A percentile compares a stretch with the other conserved stretches of the same genome.
Evolutionary conservation across 2,797 vertebrate species (phyloP).

Genomic region (Clarias pachynema): DNA sequence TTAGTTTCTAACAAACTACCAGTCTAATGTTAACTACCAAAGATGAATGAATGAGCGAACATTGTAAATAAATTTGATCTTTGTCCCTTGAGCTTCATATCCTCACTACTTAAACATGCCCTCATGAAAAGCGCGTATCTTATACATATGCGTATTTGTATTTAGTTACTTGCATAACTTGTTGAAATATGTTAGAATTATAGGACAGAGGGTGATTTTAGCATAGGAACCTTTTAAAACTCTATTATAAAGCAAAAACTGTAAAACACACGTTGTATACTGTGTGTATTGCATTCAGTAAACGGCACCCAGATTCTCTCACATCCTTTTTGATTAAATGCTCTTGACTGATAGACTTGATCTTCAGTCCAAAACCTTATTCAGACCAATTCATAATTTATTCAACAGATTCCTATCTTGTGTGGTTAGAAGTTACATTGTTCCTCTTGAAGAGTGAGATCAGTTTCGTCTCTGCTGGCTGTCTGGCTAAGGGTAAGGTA

Average conservation of each 20-base stretch:
- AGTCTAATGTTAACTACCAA: neutral
- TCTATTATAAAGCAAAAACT: neutral
- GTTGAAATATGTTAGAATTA: neutral
- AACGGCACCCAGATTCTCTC: conserved; percentile 25
- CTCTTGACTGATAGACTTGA: conserved; percentile 29
- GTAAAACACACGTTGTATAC: neutral
- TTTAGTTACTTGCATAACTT: neutral
- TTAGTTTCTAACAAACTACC: neutral
- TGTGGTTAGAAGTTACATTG: conserved; percentile 44
- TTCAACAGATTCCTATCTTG: conserved; percentile 46
- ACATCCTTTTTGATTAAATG: conserved; percentile 34
- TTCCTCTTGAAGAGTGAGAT: conserved; percentile 39
- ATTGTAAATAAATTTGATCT: neutral
- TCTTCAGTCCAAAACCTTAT: conserved; percentile 26
- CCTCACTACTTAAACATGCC: neutral
- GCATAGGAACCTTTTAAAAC: neutral
- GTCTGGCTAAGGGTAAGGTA: conserved; percentile 44
- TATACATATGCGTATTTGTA: neutral
- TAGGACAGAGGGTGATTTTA: neutral
- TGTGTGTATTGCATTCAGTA: neutral
- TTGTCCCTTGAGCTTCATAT: neutral
- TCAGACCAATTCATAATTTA: conserved; percentile 47
- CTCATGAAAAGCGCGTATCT: neutral
- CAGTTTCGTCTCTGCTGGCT: conserved; percentile 30
- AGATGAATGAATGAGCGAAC: neutral